Evolutionary conservation across 2,797 vertebrate genomes (phyloP).

Genomic region (Buceros bicornis): DNA sequence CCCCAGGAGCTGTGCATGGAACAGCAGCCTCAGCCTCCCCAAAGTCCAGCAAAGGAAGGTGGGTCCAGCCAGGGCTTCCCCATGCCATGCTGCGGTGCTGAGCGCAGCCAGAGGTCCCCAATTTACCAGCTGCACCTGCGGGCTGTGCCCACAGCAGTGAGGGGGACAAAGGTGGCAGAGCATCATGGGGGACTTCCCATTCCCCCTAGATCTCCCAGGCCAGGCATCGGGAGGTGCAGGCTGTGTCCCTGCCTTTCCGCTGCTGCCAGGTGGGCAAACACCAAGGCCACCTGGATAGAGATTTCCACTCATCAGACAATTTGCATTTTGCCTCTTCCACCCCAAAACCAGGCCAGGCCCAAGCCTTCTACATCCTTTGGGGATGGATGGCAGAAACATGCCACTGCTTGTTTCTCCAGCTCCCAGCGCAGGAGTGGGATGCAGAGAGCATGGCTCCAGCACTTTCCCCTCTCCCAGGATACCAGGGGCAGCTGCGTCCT

Average conservation of each 20-base stretch:
- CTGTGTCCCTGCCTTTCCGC: neutral
- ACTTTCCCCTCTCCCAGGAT: neutral
- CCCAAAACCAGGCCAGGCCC: neutral
- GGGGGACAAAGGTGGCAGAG: neutral
- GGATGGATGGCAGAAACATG: neutral
- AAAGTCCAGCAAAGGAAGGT: neutral
- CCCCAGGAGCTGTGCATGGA: neutral
- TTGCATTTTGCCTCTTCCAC: neutral
- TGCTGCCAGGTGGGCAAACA: neutral
- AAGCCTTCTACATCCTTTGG: neutral
- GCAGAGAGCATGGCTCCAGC: accelerated
- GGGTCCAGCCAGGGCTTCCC: neutral
- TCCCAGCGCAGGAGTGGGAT: neutral
- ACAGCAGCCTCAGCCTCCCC: neutral
- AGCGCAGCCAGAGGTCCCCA: neutral
- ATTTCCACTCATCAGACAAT: neutral
- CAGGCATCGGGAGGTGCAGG: neutral
- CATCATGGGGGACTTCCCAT: neutral
- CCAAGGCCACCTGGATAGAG: neutral
- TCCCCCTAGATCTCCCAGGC: neutral
- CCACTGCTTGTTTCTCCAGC: neutral
- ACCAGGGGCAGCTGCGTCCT: neutral
- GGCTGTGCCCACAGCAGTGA: neutral
- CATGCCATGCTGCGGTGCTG: neutral
- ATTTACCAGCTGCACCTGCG: accelerated